Evolutionary conservation across 2,797 vertebrate species (phyloP), one percentile per base, ranked within the genome.

Genomic region (Ceryle rudis): DNA sequence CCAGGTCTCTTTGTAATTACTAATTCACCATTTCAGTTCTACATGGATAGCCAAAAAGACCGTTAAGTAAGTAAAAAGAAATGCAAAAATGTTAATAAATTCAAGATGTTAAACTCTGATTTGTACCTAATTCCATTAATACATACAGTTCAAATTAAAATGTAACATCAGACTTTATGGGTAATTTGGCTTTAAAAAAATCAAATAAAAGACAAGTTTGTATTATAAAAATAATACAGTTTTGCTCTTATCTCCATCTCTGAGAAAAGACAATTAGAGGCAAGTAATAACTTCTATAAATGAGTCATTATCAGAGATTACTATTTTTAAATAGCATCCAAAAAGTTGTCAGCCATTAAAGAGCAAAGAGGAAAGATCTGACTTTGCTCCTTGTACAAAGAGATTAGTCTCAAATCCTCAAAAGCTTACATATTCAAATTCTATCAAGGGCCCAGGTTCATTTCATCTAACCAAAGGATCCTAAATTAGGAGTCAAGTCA

Each of bases 61-160:
- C 67, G 37, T 90, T 91, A 92, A 95, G 89, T 94, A 95, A 96
- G 84, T 87, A 93, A 96, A 72, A 95, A 94, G 81, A 93, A 97
- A 96, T 95, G 67, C 10, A 87, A 97, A 97, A 92, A 69, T 82
- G 31, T 87, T 95, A 94, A 79, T 94, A 92, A 91, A 62, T 70
- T 86, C 81, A 94, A 97, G 81, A 92, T 93, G 70, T 71, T 95
- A 87, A 94, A 86, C 71, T 82, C 89, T 92, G 55, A 95, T 92
- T 97, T 95, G 61, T 95, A 95, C 67, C 73, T 97, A 94, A 77
- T 89, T 92, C 37, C 1, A 4, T 93, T 97, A 95, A 91, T 69
- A 67, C 17, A 54, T 42, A 33, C 51, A 96, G 44, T 83, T 93
- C 67, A 91, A 89, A 95, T 93, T 82, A 93, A 90, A 87, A 65